These are phyloP conservation scores for Cyprinella venusta DNA, from an alignment of 2,797 vertebrate genomes.

Conservation along the genomic window DNA sequence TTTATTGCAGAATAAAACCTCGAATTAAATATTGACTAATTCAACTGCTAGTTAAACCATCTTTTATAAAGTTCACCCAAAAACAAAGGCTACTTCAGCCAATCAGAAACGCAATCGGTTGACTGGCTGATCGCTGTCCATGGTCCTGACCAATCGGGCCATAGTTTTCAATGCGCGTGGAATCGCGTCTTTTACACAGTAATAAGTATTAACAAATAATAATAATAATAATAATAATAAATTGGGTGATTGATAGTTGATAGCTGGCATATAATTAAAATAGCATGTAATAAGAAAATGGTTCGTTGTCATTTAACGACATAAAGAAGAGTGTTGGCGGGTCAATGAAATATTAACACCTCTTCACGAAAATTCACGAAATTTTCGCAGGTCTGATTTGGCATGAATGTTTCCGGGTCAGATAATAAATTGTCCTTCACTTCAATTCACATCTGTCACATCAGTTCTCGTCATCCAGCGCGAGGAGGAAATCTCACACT, in stretches of 20 bases:
- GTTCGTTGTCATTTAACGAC: background rate
- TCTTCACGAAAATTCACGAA: no score
- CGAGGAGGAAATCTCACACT: slow-evolving; percentile 34
- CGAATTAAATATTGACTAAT: background rate
- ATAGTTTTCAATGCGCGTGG: no score
- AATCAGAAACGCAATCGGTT: slow-evolving; percentile 4
- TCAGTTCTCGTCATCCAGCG: slow-evolving; percentile 64
- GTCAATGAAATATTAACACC: background rate
- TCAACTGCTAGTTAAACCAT: background rate
- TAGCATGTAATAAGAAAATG: no score
- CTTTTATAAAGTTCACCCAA: background rate
- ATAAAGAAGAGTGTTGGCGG: background rate
- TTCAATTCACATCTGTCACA: slow-evolving; percentile 69
- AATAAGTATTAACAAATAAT: background rate
- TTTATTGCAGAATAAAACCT: background rate
- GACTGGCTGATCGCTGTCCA: slow-evolving; percentile 59
- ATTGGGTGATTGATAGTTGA: background rate
- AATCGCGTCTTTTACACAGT: background rate
- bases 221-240: no score
- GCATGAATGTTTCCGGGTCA: slow-evolving; percentile 70
- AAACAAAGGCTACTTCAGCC: background rate
- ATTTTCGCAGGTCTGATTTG: background rate
- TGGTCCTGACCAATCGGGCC: slow-evolving; percentile 49
- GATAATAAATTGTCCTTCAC: slow-evolving; percentile 70
- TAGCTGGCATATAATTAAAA: background rate